Evolutionary conservation across 2,888 invertebrate species (phyloP).

Genomic region (Scaptomyza parva): DNA sequence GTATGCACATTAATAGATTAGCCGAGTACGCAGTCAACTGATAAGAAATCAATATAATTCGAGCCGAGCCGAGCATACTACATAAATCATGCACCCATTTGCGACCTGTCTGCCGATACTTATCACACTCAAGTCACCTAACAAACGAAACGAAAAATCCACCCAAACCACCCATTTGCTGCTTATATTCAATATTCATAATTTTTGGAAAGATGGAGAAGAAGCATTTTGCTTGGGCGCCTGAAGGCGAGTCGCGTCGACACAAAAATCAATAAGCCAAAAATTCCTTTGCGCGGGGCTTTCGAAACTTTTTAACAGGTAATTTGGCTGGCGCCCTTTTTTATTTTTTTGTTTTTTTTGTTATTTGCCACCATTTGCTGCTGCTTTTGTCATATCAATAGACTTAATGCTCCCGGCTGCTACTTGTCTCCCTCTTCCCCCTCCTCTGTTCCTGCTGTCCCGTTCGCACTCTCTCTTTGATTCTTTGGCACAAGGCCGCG

Average conservation of each 20-base stretch:
- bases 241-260: slow-evolving; percentile 43
- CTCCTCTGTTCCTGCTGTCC: too few relatives aligned
- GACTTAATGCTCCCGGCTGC: slow-evolving; percentile 39
- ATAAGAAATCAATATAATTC: slow-evolving; percentile 72
- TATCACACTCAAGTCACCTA: slow-evolving; percentile 50
- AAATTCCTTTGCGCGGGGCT: slow-evolving; percentile 44
- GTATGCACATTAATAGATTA: slow-evolving; percentile 66
- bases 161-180: not conserved
- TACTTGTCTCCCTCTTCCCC: not conserved
- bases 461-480: slow-evolving; percentile 16
- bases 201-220: slow-evolving; percentile 59
- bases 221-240: slow-evolving; percentile 43
- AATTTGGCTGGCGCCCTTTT: slow-evolving; percentile 54
- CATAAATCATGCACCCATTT: slow-evolving; percentile 71
- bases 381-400: slow-evolving; percentile 65
- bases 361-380: slow-evolving; percentile 41
- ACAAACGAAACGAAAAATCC: not conserved
- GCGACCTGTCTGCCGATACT: slow-evolving; percentile 60
- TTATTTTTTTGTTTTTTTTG: slow-evolving; percentile 1
- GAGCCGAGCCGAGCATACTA: slow-evolving; percentile 21
- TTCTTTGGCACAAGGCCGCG: slow-evolving; percentile 63
- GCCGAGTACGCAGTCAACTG: slow-evolving; percentile 34
- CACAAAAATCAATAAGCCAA: slow-evolving; percentile 67
- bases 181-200: slow-evolving; percentile 76
- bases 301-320: slow-evolving; percentile 67